Base-by-base conservation (phyloP, 2,113 vertebrate genomes). In the Macrotis lagotis region DNA sequence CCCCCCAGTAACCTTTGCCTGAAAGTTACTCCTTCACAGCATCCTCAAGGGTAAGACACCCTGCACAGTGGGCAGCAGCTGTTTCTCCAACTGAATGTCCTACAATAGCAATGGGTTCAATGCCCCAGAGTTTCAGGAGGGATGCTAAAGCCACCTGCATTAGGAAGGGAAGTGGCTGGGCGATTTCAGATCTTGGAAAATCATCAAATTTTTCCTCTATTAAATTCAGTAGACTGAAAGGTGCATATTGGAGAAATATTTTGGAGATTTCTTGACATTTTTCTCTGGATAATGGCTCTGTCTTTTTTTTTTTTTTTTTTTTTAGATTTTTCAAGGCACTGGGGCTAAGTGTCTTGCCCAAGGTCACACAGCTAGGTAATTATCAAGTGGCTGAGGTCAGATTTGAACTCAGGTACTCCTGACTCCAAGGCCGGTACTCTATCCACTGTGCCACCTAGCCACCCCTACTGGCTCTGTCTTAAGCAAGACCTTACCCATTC, bases 71-170 rank as follows among this genome's bases (percentile, higher is more conserved):
- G 8, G 99, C 99, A 14, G 99, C 99, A 90, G 99, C 98, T 48
- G 99, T 97, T 96, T 99, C 99, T 4, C 99, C 99, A 14, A 99
- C 97, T 0, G 99, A 99, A 94, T 98, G 98, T 6, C 99, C 99
- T 83, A 99, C 95, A 59, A 97, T 94, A 3, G 97, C 95, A 0
- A 98, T 93, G 0, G 99, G 98, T 90, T 98, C 98, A 31, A 99
- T 95, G 50, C 99, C 99, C 99, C 99, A 99, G 96, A 98, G 93
- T 51, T 97, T 99, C n/a, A 99, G 93, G 89, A 99, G 98, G 51
- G 97, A 94, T 59, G 96, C 97, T 88, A 99, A 96, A 50, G 98
- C 98, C 94, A 99, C 98, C 96, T 99, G 99, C 92, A 99, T 95
- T 0, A 98, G 98, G 96, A 99, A 99, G 66, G 99, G 98, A 88